Base-by-base conservation (phyloP, 2,113 vertebrate species). In the Myxocyprinus asiaticus region DNA sequence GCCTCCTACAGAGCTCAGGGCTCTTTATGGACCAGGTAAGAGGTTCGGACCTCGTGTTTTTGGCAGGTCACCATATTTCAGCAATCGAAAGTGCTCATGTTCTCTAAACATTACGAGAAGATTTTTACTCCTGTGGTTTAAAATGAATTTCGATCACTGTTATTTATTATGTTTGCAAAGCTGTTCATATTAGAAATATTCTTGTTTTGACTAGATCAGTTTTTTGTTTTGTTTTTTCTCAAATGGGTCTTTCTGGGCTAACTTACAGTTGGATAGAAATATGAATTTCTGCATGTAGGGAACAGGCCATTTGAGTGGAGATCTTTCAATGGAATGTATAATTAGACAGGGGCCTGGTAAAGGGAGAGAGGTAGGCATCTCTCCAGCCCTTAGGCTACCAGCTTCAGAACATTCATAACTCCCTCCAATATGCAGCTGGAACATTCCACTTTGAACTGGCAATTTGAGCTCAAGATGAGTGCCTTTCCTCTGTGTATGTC, bases 321-420 rank as follows among this genome's bases (percentile, higher is more conserved):
- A 71, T 63, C 47, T 77, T 55, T 33, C 22, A 15, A 2, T 67
- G 69, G 74, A 84, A 81, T 73, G 68, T 74, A 61, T 44, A 84
- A 64, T 76, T 72, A 77, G 63, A 81, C 82, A 63, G 77, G 74
- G 74, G 82, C 72, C 82, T 67, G 67, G 82, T 62, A 64, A 81
- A 72, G 64, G 82, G 78, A 78, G 67, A 81, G 63, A 58, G 58
- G 50, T 67, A 45, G 81, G 62, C 78, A 9, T 77, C 63, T 63
- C 67, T 80, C 67, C 82, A 33, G 1, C 22, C 22, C 22, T 33
- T 33, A 33, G 22, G 22, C 22, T 33, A 33, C 22, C 22, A 69
- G 58, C 79, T 70, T 81, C 48, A 70, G 63, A 81, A 81, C 79
- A 63, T 70, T 70, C 22, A 70, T 47, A 58, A 22, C 70, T 73